Base-by-base conservation (phyloP, 2,797 vertebrate species). In the Argya squamiceps region DNA sequence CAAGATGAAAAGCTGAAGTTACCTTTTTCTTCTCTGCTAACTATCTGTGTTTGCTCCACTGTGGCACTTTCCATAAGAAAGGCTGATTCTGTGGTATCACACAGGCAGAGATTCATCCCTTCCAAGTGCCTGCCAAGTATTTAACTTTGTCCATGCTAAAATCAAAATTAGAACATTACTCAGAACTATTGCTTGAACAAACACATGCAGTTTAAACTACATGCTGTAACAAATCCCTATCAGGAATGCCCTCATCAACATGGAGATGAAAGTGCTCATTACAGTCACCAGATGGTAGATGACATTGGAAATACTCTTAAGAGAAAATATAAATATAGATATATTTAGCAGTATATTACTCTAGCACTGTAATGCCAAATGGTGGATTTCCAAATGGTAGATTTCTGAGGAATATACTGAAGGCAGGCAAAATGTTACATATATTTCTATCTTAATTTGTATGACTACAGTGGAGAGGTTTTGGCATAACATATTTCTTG, bases 221-320 rank as follows among this genome's bases (percentile, higher is more conserved):
- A 29, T 22, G 52, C 67, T 73, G 0, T 50, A 84, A 80, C 0
- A 6, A 93, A 84, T 21, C n/a, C 17, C 62, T 71, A 29, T n/a
- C 55, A 85, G 78, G 92, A 96, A 91, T 71, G 59, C 62, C 65
- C 80, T 70, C 39, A 79, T 59, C 29, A 34, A 67, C 41, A 41
- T 11, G 32, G 46, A 91, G 58, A 69, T 36, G 23, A 75, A 96
- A 93, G 91, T 77, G 82, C 87, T 93, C 76, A 59, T 77, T 53
- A 60, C 46, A 88, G 70, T 63, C 63, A 92, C n/a, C 58, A 68
- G 29, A 34, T 8, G 10, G 78, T 15, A 88, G 53, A 77, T 36
- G 55, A 88, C 29, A 27, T 19, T 24, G 18, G 46, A 94, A 94
- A 59, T 44, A 69, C 37, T 85, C 65, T 82, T 50, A 78, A 84